These are phyloP conservation scores for Sialis lutaria DNA, from an alignment of 2,888 invertebrate genomes.

Conservation along the genomic window DNA sequence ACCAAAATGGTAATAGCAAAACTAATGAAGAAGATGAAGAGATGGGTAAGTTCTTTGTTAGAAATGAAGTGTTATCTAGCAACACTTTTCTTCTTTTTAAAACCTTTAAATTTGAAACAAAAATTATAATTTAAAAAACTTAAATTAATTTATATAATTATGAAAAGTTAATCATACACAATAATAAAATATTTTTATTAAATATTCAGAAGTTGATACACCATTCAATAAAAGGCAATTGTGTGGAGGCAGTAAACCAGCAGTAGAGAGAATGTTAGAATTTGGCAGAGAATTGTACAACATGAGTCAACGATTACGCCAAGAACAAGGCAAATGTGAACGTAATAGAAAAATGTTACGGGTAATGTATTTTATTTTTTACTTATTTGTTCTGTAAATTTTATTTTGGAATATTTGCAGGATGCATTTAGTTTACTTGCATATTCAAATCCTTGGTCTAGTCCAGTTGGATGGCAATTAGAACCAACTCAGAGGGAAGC, in stretches of 20 bases:
- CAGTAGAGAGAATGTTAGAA: slow-evolving; percentile 84
- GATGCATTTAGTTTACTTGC: slow-evolving; percentile 96
- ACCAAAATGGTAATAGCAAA: slow-evolving; percentile 39
- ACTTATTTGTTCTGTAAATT: background rate
- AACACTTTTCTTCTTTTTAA: background rate
- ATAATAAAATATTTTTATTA: slow-evolving; percentile 1
- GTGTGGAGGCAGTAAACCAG: slow-evolving; percentile 55
- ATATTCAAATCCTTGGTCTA: slow-evolving; percentile 94
- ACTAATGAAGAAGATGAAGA: slow-evolving; percentile 41
- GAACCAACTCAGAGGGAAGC: slow-evolving; percentile 89
- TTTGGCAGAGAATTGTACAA: slow-evolving; percentile 88
- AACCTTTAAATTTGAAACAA: background rate
- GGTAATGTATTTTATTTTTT: slow-evolving; percentile 27
- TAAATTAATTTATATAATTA: too few relatives aligned
- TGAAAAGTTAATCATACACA: too few relatives aligned
- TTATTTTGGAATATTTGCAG: slow-evolving; percentile 27
- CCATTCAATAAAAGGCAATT: slow-evolving; percentile 21
- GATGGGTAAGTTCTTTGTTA: slow-evolving; percentile 39
- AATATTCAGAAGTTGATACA: slow-evolving; percentile 29
- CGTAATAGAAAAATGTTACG: slow-evolving; percentile 82
- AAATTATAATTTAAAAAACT: background rate
- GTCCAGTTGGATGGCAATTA: slow-evolving; percentile 91
- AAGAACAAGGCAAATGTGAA: slow-evolving; percentile 66
- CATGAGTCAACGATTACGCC: slow-evolving; percentile 70
- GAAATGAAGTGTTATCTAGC: background rate